Evolutionary conservation across 1,140 invertebrate genomes (phyloP), one percentile per base, ranked within the genome.

Genomic region (Drosophila sucinea): DNA sequence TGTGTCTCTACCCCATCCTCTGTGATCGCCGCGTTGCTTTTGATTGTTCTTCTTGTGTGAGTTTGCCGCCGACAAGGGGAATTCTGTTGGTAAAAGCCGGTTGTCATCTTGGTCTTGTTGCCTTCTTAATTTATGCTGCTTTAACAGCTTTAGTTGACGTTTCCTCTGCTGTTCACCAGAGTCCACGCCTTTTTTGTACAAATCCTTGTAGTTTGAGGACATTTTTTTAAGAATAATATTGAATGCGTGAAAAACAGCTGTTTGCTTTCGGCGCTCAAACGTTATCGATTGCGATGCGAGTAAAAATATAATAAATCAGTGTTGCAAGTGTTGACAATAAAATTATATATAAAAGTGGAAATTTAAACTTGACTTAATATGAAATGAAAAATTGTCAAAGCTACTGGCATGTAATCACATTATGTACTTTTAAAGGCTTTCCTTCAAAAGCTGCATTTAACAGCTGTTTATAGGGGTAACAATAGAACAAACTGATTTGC

Each of bases 101-200:
- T 51, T 10, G 1, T 41, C 71, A 55, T 91, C 91, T 55, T 90
- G 91, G 1, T 71, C 61, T 32, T 77, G 97, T 25, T 73, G 72
- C 1, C 71, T 61, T 7, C 78, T 73, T 51, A 73, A 70, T 54
- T 77, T 91, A 57, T 89, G 80, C 40, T 80, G 75, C 29, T 68
- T 27, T 2, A 87, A 61, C 0, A 89, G 55, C 0, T 75, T 8
- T 11, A 40, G 56, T 3, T 87, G 84, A 0, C 84, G 80, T 40
- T 32, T 60, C 30, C 62, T 90, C n/a, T 87, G 84, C 35, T 81
- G 80, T 25, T 77, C 80, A 0, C 77, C 84, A 2, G 66, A 40
- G 64, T 89, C 84, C 1, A 87, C 51, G 0, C 80, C 60, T 23
- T 72, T 84, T 62, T 87, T 87, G 29, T 87, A 87, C 10, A 89